Evolutionary conservation across 2,113 vertebrate species (phyloP).

Genomic region (Strigops habroptila): DNA sequence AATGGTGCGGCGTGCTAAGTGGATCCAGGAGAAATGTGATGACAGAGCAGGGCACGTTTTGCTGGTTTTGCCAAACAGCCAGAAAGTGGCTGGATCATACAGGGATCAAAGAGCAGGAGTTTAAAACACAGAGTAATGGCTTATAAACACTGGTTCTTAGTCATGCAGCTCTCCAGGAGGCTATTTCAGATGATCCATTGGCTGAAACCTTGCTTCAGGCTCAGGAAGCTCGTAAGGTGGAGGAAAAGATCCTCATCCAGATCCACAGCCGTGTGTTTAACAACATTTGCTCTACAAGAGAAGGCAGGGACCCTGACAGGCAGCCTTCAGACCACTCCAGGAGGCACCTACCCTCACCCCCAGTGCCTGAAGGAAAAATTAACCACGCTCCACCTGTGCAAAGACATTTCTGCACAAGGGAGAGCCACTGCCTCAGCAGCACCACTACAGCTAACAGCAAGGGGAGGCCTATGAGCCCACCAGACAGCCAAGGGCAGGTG

Average conservation of each 20-base stretch:
- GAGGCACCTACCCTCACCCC: not conserved
- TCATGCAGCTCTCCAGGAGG: not conserved
- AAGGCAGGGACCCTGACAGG: not conserved
- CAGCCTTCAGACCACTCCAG: not conserved
- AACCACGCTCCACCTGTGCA: not conserved
- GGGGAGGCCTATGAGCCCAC: rapidly evolving
- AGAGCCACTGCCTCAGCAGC: not conserved
- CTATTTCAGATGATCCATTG: not conserved
- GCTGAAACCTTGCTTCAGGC: constrained; percentile 31
- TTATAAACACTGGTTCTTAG: not conserved
- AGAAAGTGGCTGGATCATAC: not conserved
- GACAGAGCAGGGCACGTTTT: not conserved
- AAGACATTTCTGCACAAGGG: not conserved
- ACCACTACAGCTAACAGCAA: rapidly evolving
- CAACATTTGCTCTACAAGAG: not conserved
- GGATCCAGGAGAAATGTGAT: constrained; percentile 29
- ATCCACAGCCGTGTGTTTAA: not conserved
- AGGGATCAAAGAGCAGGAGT: constrained; percentile 29
- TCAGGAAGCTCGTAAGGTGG: not conserved
- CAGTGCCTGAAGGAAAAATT: not conserved
- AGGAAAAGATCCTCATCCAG: not conserved
- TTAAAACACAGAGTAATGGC: constrained; percentile 22
- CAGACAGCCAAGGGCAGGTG: not conserved
- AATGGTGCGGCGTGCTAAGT: not conserved
- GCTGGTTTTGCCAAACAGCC: not conserved